Evolutionary conservation across 2,888 invertebrate genomes (phyloP).

Genomic region (Anagyrus pseudococci): DNA sequence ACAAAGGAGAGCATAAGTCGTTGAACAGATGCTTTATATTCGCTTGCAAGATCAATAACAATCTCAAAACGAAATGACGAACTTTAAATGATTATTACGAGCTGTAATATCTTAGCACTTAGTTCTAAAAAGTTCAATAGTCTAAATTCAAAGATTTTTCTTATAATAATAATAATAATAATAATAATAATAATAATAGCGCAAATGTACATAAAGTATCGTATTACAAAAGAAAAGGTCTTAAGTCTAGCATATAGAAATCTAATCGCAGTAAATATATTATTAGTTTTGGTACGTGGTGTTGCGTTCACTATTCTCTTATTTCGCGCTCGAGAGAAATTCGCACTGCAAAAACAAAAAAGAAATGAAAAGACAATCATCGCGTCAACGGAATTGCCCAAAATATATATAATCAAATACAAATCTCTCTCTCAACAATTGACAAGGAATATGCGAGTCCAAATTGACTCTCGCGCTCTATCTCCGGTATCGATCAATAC

Average conservation of each 20-base stretch:
- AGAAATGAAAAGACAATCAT: too few species aligned
- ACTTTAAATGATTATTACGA: slow-evolving; percentile 29
- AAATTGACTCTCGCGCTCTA: slow-evolving; percentile 4
- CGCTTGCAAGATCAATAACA: too few species aligned
- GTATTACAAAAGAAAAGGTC: slow-evolving; percentile 29
- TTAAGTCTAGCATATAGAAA: slow-evolving; percentile 29
- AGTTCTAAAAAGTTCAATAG: slow-evolving; percentile 23
- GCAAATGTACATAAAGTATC: slow-evolving; percentile 30
- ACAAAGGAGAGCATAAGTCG: slow-evolving; percentile 16
- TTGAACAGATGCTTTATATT: slow-evolving; percentile 9
- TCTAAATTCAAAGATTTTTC: slow-evolving; percentile 12
- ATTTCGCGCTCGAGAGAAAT: slow-evolving; percentile 6
- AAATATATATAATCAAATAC: slow-evolving; percentile 5
- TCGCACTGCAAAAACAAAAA: slow-evolving; percentile 8
- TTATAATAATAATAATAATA: slow-evolving; percentile 5
- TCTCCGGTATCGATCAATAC: too few species aligned
- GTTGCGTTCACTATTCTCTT: slow-evolving; percentile 7
- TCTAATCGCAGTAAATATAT: slow-evolving; percentile 23
- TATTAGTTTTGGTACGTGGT: slow-evolving; percentile 35
- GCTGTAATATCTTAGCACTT: slow-evolving; percentile 34
- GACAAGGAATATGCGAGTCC: slow-evolving; percentile 17
- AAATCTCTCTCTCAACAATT: slow-evolving; percentile 27
- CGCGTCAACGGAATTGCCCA: too few species aligned
- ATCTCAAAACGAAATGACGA: too few species aligned
- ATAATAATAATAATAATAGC: slow-evolving; percentile 25